Conservation (phyloP, 2,797 vertebrate genomes). For the Luscinia megarhynchos region DNA sequence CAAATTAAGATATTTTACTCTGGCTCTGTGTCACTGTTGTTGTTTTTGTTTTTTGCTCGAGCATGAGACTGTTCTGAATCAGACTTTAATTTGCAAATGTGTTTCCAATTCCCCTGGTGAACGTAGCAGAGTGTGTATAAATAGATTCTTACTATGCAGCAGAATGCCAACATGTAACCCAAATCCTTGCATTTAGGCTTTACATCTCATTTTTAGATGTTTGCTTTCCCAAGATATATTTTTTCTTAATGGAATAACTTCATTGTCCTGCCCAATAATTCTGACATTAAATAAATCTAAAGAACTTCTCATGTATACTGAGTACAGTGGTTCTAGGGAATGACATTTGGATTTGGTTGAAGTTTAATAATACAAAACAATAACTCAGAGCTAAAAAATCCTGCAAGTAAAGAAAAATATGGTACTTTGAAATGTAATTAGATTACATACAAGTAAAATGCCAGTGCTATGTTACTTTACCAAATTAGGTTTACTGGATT, state of each 20-base stretch:
- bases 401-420: not conserved
- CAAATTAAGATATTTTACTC: constrained; percentile 31
- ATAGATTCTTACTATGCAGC: constrained; percentile 6
- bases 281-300: not conserved
- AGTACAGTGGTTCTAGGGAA: not conserved
- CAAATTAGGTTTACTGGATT: not conserved
- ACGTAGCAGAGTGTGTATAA: not conserved
- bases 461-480: not conserved
- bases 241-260: constrained; percentile 10
- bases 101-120: constrained; percentile 60
- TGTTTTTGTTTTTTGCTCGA: constrained; percentile 48
- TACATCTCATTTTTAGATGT: not conserved
- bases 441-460: not conserved
- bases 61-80: constrained; percentile 61
- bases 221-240: not conserved
- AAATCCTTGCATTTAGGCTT: not conserved
- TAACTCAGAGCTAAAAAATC: not conserved
- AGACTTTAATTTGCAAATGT: constrained; percentile 62
- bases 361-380: not conserved
- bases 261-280: not conserved
- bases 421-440: not conserved
- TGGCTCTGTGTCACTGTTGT: constrained; percentile 21
- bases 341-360: not conserved
- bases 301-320: not conserved
- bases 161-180: constrained; percentile 7